phyloP scores from a whole-genome alignment of 2,113 vertebrate species.

The human (Homo sapiens) region DNA sequence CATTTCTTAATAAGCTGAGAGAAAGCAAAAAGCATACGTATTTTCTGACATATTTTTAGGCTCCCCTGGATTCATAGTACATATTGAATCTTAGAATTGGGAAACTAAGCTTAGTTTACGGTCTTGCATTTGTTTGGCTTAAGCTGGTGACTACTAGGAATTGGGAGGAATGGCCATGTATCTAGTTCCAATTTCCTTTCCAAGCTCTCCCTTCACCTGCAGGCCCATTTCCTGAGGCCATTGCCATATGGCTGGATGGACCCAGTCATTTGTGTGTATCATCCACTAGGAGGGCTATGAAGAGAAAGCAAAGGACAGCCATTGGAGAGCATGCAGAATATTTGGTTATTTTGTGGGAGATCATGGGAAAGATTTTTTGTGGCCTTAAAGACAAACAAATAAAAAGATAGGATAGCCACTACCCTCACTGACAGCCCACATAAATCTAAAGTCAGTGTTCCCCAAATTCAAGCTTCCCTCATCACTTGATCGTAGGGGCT shows the following conservation, averaged over 20 bases:
- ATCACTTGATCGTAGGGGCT: background rate
- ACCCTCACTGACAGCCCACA: background rate
- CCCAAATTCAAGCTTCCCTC: background rate
- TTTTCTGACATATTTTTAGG: slow-evolving; percentile 53
- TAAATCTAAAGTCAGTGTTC: background rate
- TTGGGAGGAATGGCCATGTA: background rate
- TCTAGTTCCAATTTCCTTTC: background rate
- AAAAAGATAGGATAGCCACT: background rate
- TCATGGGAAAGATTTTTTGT: background rate
- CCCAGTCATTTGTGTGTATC: background rate
- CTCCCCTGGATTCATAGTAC: background rate
- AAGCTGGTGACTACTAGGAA: background rate
- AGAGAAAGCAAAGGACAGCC: background rate
- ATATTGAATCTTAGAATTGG: background rate
- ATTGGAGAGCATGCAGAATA: background rate
- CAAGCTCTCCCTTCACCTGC: background rate
- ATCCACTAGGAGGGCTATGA: background rate
- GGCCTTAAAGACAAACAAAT: slow-evolving; percentile 4
- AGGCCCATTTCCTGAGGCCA: background rate
- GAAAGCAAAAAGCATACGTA: slow-evolving; percentile 36
- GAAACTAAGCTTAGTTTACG: slow-evolving; percentile 22
- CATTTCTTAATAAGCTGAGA: slow-evolving; percentile 51
- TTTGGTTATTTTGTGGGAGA: background rate
- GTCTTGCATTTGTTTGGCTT: slow-evolving; percentile 23
- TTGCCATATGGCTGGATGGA: background rate